Conservation (phyloP, 2,888 invertebrate species). For the Archips xylosteana region DNA sequence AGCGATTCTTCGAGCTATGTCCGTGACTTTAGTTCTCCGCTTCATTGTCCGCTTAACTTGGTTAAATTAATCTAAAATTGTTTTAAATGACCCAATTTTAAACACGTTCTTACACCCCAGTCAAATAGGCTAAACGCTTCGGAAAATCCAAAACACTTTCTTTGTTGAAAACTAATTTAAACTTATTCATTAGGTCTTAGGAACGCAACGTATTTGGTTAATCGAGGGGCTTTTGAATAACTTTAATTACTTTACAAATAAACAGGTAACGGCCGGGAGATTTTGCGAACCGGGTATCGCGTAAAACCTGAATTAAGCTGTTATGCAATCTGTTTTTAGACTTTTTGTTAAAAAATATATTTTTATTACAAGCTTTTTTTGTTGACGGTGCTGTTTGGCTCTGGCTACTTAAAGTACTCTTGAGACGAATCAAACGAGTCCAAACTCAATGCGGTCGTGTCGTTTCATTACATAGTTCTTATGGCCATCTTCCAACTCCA, state of each 20-base stretch:
- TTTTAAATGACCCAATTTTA: slow-evolving; percentile 10
- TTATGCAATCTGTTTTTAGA: neutral
- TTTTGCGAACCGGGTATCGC: neutral
- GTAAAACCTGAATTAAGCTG: neutral
- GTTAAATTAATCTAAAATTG: too few species aligned
- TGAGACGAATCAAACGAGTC: too few species aligned
- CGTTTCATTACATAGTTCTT: too few species aligned
- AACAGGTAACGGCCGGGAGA: slow-evolving; percentile 16
- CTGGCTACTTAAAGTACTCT: too few species aligned
- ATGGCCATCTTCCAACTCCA: too few species aligned
- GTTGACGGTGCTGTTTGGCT: too few species aligned
- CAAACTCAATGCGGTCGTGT: too few species aligned
- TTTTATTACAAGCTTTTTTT: too few species aligned
- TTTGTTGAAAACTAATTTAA: slow-evolving; percentile 53
- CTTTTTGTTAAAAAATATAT: too few species aligned
- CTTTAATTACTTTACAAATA: slow-evolving; percentile 41
- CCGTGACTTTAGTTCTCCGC: too few species aligned
- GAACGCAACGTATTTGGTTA: slow-evolving; percentile 45
- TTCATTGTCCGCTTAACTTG: too few species aligned
- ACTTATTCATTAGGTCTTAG: slow-evolving; percentile 52
- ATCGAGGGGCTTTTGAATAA: slow-evolving; percentile 39
- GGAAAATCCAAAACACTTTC: slow-evolving; percentile 41
- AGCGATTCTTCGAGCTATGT: too few species aligned
- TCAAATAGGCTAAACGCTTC: slow-evolving; percentile 22
- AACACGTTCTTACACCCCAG: neutral